Conservation (phyloP, 2,888 invertebrate genomes). For the Lamellibrachia columna region DNA sequence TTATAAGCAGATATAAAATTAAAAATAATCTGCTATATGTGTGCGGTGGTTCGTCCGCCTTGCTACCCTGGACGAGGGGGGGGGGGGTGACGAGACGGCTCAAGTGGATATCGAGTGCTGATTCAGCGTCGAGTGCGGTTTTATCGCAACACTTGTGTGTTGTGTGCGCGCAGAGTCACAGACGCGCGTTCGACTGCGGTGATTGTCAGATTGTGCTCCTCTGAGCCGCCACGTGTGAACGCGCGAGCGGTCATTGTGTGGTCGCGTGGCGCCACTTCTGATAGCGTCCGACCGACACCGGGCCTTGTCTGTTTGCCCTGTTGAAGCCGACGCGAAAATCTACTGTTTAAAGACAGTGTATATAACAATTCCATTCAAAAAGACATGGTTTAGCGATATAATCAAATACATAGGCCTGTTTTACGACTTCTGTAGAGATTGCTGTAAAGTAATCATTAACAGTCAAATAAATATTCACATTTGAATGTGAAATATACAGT, state of each 20-base stretch:
- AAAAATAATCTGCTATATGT: too few species aligned
- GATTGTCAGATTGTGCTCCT: slow-evolving; percentile 7
- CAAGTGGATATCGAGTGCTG: background rate
- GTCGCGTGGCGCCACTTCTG: background rate
- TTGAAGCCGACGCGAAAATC: background rate
- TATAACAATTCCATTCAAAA: too few species aligned
- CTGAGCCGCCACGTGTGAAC: background rate
- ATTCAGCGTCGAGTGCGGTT: background rate
- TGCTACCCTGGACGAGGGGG: too few species aligned
- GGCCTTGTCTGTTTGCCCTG: background rate
- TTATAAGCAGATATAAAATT: too few species aligned
- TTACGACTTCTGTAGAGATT: too few species aligned
- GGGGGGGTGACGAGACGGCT: background rate
- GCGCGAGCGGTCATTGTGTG: background rate
- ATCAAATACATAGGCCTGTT: too few species aligned
- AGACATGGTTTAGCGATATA: too few species aligned
- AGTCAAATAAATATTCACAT: too few species aligned
- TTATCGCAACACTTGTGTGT: background rate
- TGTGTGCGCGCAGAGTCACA: background rate
- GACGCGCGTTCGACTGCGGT: background rate
- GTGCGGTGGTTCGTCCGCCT: too few species aligned
- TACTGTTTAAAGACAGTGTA: too few species aligned
- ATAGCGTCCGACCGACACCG: background rate
- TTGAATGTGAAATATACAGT: too few species aligned
- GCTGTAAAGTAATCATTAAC: too few species aligned